Evolutionary conservation across 1,140 invertebrate species (phyloP).

Genomic region (Bombus superbus): DNA sequence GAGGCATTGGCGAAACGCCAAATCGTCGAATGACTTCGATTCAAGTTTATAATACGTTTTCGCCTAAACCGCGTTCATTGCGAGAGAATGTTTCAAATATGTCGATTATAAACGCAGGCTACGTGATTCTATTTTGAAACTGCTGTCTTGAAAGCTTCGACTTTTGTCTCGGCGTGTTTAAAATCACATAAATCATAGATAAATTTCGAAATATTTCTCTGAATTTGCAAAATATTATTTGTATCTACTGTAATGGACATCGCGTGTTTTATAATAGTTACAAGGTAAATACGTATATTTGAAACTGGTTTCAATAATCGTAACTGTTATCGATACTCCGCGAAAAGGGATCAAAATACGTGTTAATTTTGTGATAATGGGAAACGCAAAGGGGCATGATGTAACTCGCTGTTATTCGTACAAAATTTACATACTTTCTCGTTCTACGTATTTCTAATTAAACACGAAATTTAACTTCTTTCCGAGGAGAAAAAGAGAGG

Average conservation of each 20-base stretch:
- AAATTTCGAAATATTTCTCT: not conserved
- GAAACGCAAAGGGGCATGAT: too few relatives aligned
- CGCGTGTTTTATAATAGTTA: not conserved
- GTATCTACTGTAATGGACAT: not conserved
- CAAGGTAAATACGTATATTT: not conserved
- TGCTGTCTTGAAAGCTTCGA: too few relatives aligned
- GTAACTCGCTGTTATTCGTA: not conserved
- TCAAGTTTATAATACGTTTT: conserved; percentile 14
- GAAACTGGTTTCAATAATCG: not conserved
- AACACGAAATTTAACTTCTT: not conserved
- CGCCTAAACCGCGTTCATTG: not conserved
- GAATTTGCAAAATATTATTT: not conserved
- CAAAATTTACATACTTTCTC: not conserved
- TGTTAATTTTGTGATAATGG: not conserved
- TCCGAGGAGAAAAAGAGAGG: not conserved
- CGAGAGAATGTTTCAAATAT: not conserved
- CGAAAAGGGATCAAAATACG: not conserved
- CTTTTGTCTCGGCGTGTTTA: not conserved
- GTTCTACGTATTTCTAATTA: not conserved
- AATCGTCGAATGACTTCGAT: conserved; percentile 11
- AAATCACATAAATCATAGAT: not conserved
- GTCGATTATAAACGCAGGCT: not conserved
- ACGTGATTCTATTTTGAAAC: not conserved
- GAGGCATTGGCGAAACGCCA: conserved; percentile 7
- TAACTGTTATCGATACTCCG: not conserved